These are phyloP conservation scores for Ommatoiulus sabulosus DNA, from an alignment of 2,888 invertebrate genomes.

Conservation along the genomic window DNA sequence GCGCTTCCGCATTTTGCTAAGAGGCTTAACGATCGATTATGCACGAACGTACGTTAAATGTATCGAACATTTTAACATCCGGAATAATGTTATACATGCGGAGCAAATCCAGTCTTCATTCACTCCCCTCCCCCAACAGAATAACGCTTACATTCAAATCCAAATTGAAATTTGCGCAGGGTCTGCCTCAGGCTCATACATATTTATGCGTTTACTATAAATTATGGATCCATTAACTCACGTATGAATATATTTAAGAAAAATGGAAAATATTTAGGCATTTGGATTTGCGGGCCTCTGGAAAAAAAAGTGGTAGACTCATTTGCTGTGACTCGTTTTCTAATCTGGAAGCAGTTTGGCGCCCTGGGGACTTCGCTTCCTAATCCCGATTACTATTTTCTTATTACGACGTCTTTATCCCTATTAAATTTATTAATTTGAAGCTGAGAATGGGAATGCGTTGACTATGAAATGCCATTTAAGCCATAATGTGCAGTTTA, in stretches of 20 bases:
- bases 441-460: neutral
- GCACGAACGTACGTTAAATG: neutral
- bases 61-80: constrained; percentile 38
- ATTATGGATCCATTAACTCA: constrained; percentile 3
- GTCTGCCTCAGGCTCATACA: constrained; percentile 22
- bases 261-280: neutral
- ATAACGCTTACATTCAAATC: neutral
- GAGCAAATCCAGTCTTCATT: neutral
- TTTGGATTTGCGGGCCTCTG: neutral
- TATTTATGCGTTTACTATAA: constrained; percentile 17
- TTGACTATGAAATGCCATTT: neutral
- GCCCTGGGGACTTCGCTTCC: neutral
- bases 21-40: constrained; percentile 33
- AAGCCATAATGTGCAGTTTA: too few species aligned
- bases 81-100: constrained; percentile 2
- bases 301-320: neutral
- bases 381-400: constrained; percentile 11
- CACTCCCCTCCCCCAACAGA: neutral
- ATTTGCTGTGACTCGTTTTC: neutral
- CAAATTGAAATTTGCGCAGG: neutral
- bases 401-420: neutral
- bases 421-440: neutral
- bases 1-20: neutral
- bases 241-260: constrained; percentile 17
- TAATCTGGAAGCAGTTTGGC: neutral